Evolutionary conservation across 2,113 vertebrate genomes (phyloP).

Genomic region (Syngnathoides biaculeatus): DNA sequence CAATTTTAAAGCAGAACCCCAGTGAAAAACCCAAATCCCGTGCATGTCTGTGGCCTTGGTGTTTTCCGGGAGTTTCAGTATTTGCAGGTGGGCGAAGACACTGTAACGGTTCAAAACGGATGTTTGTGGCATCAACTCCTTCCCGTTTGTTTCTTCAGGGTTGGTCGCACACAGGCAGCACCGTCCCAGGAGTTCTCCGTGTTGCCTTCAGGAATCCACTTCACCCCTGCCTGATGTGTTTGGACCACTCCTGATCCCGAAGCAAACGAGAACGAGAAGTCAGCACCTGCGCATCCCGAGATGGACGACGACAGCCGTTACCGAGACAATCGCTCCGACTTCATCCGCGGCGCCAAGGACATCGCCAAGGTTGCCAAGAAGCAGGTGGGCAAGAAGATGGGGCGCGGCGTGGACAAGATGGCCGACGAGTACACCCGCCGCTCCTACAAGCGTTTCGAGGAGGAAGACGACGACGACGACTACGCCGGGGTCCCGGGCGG

Average conservation of each 20-base stretch:
- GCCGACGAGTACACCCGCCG: slow-evolving; percentile 90
- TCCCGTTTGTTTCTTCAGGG: slow-evolving; percentile 27
- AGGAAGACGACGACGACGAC: slow-evolving; percentile 91
- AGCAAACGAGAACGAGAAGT: slow-evolving; percentile 34
- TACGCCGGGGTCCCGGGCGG: slow-evolving; percentile 70
- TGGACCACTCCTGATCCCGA: slow-evolving; percentile 54
- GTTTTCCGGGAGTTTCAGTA: too few species aligned
- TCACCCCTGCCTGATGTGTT: slow-evolving; percentile 56
- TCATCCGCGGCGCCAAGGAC: slow-evolving; percentile 94
- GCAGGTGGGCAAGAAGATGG: slow-evolving; percentile 89
- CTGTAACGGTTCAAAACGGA: neutral
- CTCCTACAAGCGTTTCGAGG: slow-evolving; percentile 91
- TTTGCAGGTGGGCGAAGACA: too few species aligned
- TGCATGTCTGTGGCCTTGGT: too few species aligned
- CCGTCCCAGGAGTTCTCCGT: slow-evolving; percentile 42
- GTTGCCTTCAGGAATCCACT: slow-evolving; percentile 37
- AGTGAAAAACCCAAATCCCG: too few species aligned
- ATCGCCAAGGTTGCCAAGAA: slow-evolving; percentile 95
- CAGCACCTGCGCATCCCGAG: slow-evolving; percentile 34
- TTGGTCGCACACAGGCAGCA: slow-evolving; percentile 1
- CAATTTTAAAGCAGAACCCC: too few species aligned
- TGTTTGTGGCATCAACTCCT: too few species aligned
- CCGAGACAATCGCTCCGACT: slow-evolving; percentile 85
- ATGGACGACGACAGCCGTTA: slow-evolving; percentile 88
- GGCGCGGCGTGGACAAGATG: slow-evolving; percentile 83